Evolutionary conservation across 2,113 vertebrate genomes (phyloP), one percentile per base, ranked within the genome.

Genomic region (Pterophyllum scalare): DNA sequence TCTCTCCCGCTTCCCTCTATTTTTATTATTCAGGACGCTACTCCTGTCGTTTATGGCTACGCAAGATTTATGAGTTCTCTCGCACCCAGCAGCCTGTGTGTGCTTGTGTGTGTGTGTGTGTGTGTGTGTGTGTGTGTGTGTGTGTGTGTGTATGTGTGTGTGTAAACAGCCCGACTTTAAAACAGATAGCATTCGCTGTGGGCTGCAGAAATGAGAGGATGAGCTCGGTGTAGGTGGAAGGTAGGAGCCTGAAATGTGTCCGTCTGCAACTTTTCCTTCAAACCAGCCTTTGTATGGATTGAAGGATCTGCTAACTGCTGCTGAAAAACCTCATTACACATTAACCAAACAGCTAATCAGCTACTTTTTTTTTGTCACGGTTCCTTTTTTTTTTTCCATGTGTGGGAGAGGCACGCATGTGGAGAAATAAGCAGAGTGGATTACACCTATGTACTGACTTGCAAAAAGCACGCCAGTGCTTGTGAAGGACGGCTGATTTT

Each of bases 21-120:
- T 95, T 95, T 93, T 96, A 94, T 96, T 91, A 93, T 91, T 96
- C 94, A 91, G 87, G 95, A 95, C 94, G 93, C 95, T 95, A 94
- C 93, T 84, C 90, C 90, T 95, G 92, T 95, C 94, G 95, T 95
- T 96, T 95, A 95, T 95, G 92, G 94, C 94, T 92, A 89, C 92
- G 92, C 92, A 95, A 97, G 96, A 97, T 97, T 97, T 97, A 96
- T 93, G 95, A 95, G 90, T 95, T 93, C 90, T 94, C 94, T 89
- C 91, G 86, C 91, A 79, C 91, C 80, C 90, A 88, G 89, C 91
- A 87, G 88, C 17, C 75, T 65, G n/a, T 67, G 64, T 46, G 35
- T 10, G n/a, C n/a, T n/a, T 43, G 40, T 43, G 9, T 46, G 43
- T 46, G 43, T 46, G 43, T 46, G 43, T 13, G 43, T 46, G 12